These are phyloP conservation scores for Coluber constrictor DNA, from an alignment of 2,797 vertebrate species.

Conservation along the genomic window DNA sequence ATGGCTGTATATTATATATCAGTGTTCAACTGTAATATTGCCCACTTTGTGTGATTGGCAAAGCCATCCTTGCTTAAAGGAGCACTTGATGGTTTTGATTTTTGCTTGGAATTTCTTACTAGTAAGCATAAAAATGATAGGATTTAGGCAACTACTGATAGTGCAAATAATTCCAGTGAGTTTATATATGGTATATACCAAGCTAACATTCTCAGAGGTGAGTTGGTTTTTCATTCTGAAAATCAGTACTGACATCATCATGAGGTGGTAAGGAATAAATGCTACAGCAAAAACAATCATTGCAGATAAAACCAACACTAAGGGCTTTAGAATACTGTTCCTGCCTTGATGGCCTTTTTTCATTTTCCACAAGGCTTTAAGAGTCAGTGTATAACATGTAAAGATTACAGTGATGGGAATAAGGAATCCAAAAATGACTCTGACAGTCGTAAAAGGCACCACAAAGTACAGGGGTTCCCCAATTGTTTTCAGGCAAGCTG, in stretches of 20 bases:
- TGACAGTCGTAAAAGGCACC: slow-evolving; percentile 60
- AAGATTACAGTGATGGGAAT: slow-evolving; percentile 73
- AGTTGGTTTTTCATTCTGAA: slow-evolving; percentile 64
- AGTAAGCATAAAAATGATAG: slow-evolving; percentile 77
- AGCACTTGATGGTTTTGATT: slow-evolving; percentile 47
- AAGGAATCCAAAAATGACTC: slow-evolving; percentile 70
- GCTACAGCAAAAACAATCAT: slow-evolving; percentile 75
- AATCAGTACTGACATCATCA: slow-evolving; percentile 69
- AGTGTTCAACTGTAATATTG: slow-evolving; percentile 28
- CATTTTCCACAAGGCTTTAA: slow-evolving; percentile 63
- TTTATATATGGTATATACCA: slow-evolving; percentile 67
- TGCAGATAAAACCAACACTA: slow-evolving; percentile 69
- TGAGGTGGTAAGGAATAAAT: slow-evolving; percentile 76
- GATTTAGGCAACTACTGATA: slow-evolving; percentile 78
- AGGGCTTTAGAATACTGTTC: slow-evolving; percentile 62
- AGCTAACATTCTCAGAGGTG: slow-evolving; percentile 51
- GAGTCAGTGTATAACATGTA: slow-evolving; percentile 68
- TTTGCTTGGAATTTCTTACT: slow-evolving; percentile 71
- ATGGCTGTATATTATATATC: not conserved
- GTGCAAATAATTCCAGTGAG: slow-evolving; percentile 77
- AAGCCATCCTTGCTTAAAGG: slow-evolving; percentile 25
- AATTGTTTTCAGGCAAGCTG: slow-evolving; percentile 60
- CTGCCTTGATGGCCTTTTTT: slow-evolving; percentile 50
- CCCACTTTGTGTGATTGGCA: slow-evolving; percentile 39
- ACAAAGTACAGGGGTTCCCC: slow-evolving; percentile 59